Percentiles rank a stretch among this genome's conserved stretches.
phyloP scores from a whole-genome alignment of 2,113 vertebrate species.

The Nesogale talazaci region DNA sequence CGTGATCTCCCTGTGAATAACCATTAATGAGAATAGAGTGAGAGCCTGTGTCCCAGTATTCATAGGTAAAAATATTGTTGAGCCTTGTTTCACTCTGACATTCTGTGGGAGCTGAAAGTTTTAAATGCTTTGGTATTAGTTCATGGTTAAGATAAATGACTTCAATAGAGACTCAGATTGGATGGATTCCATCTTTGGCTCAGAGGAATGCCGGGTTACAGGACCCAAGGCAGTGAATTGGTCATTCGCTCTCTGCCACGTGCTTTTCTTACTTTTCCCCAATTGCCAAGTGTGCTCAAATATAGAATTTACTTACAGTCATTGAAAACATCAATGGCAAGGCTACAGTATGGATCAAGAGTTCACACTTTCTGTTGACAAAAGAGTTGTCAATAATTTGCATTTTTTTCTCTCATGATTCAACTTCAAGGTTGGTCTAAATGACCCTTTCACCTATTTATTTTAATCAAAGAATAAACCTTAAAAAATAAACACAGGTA shows the following conservation, averaged over 20 bases:
- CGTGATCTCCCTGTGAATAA: not conserved
- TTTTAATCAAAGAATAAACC: slow-evolving; percentile 3
- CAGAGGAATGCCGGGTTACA: not conserved
- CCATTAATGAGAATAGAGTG: not conserved
- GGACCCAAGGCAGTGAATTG: not conserved
- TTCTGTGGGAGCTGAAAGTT: not conserved
- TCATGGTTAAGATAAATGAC: slow-evolving; percentile 19
- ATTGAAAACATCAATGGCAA: too few species aligned
- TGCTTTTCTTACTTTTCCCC: not conserved
- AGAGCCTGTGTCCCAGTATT: not conserved
- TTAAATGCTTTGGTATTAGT: slow-evolving; percentile 27
- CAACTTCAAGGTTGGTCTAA: not conserved
- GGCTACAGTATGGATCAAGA: not conserved
- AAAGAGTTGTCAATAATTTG: not conserved
- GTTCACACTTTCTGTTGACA: not conserved
- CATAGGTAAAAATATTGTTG: not conserved
- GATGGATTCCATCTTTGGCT: not conserved
- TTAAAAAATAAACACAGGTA: not conserved
- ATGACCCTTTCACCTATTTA: not conserved
- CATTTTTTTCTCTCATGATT: not conserved
- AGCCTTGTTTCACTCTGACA: not conserved
- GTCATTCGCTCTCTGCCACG: not conserved
- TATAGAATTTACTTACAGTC: not conserved
- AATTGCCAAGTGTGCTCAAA: not conserved
- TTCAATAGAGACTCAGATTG: not conserved